Percentiles rank a stretch among this genome's conserved stretches.
phyloP scores from a whole-genome alignment of 2,113 vertebrate genomes.

The Boleophthalmus pectinirostris region DNA sequence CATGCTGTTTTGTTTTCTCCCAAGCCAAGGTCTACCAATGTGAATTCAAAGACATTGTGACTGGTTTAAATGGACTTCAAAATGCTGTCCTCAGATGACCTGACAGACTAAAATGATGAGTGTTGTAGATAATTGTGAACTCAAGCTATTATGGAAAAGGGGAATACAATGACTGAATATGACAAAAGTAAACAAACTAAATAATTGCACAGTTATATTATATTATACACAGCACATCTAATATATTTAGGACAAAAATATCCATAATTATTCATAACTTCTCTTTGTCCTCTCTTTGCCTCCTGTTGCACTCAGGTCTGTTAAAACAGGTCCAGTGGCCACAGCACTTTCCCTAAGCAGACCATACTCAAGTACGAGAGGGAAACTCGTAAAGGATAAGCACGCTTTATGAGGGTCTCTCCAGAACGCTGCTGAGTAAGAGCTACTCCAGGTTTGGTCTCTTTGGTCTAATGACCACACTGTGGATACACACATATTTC shows the following conservation, averaged over 20 bases:
- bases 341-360: constrained; percentile 32
- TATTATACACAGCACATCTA: neutral
- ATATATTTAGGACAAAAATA: neutral
- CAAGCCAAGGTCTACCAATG: constrained; percentile 7
- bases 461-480: constrained; percentile 39
- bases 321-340: constrained; percentile 48
- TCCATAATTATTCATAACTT: constrained; percentile 52
- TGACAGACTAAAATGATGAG: neutral
- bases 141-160: neutral
- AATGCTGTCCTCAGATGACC: constrained; percentile 41
- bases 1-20: neutral
- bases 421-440: constrained; percentile 47
- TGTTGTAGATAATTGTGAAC: neutral
- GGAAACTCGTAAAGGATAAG: constrained; percentile 71
- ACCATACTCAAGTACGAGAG: constrained; percentile 59
- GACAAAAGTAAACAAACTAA: neutral
- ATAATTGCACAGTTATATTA: neutral
- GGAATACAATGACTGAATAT: neutral
- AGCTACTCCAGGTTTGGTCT: constrained; percentile 45
- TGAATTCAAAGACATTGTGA: constrained; percentile 49
- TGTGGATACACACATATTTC: neutral
- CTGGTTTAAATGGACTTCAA: constrained; percentile 49
- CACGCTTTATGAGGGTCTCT: constrained; percentile 65
- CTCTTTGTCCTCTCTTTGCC: constrained; percentile 49
- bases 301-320: constrained; percentile 23